Conservation (phyloP, 2,797 vertebrate species). For the Pangasius krempfi region DNA sequence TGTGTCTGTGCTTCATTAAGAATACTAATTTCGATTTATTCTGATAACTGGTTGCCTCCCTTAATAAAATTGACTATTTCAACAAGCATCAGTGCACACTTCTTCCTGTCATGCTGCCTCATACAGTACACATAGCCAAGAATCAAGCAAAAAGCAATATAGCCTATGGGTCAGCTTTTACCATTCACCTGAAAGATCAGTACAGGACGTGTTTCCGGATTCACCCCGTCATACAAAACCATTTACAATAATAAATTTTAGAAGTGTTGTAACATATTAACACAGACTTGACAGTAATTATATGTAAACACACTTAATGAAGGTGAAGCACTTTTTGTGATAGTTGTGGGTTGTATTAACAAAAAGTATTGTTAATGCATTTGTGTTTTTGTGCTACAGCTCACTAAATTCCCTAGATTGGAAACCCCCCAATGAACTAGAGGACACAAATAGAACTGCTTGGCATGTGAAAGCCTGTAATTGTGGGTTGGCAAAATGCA, state of each 20-base stretch:
- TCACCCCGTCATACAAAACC: not conserved
- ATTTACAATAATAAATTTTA: not conserved
- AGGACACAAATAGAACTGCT: conserved; percentile 52
- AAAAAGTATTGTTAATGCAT: conserved; percentile 10
- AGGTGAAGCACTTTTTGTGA: not conserved
- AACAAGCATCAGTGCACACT: not conserved
- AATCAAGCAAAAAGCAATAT: not conserved
- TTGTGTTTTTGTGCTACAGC: conserved; percentile 17
- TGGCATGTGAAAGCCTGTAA: conserved; percentile 51
- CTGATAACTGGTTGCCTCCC: not conserved
- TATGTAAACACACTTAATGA: not conserved
- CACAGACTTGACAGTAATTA: not conserved
- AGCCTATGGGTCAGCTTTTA: not conserved
- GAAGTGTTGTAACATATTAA: not conserved
- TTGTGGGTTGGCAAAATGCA: conserved; percentile 44
- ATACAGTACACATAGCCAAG: not conserved
- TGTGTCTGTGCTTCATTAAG: not conserved
- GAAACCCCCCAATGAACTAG: conserved; percentile 36
- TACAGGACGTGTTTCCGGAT: not conserved
- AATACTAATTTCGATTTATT: not conserved
- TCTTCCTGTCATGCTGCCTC: not conserved
- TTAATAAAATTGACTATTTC: not conserved
- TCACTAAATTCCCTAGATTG: conserved; percentile 12
- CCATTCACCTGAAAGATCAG: not conserved
- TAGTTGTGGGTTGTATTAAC: not conserved